Percentiles rank a stretch among this genome's conserved stretches.
phyloP scores from a whole-genome alignment of 2,888 invertebrate genomes.

The Scaptomyza tumidula region DNA sequence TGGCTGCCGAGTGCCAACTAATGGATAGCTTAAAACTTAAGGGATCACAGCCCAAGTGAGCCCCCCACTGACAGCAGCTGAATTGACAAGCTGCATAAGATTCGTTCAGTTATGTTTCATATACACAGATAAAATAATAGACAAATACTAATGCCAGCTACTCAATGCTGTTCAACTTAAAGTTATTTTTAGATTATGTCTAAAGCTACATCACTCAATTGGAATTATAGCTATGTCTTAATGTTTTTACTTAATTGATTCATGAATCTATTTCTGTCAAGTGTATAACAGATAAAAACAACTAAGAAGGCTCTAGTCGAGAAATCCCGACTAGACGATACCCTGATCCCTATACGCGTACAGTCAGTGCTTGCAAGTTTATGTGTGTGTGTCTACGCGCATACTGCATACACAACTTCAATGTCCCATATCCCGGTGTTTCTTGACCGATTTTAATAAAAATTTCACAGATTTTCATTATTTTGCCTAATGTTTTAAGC shows the following conservation, averaged over 20 bases:
- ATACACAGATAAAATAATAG: not conserved
- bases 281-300: not conserved
- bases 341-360: no score
- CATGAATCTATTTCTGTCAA: not conserved
- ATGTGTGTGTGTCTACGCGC: no score
- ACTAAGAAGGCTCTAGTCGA: no score
- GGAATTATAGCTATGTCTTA: not conserved
- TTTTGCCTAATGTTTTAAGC: no score
- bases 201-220: not conserved
- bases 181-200: not conserved
- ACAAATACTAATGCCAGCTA: no score
- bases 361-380: no score
- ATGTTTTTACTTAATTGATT: not conserved
- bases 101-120: not conserved
- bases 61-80: slow-evolving; percentile 6
- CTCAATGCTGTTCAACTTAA: no score
- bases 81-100: not conserved
- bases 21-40: slow-evolving; percentile 17
- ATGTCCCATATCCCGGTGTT: no score
- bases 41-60: slow-evolving; percentile 15
- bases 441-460: no score
- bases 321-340: no score
- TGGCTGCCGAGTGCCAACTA: slow-evolving; percentile 36
- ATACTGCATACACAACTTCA: no score
- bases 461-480: no score